Percentiles rank a stretch among this genome's conserved stretches.
phyloP scores from a whole-genome alignment of 2,888 invertebrate species.

The Anodontia alba region DNA sequence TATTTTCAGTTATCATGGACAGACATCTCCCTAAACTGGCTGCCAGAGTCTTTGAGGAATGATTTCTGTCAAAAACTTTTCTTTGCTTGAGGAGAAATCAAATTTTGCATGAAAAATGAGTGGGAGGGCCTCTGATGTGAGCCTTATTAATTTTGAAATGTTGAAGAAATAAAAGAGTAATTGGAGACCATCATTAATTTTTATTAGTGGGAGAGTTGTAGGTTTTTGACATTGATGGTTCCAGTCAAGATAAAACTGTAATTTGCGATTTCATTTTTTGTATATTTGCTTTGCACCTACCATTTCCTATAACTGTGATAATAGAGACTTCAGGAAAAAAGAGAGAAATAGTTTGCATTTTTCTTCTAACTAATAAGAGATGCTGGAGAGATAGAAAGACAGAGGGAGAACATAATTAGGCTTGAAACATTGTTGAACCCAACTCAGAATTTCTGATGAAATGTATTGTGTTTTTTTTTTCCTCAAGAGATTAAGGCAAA shows the following conservation, averaged over 20 bases:
- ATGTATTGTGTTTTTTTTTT: too few species aligned
- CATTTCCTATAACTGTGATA: background rate
- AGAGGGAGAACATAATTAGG: conserved; percentile 5
- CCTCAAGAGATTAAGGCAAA: too few species aligned
- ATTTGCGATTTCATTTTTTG: background rate
- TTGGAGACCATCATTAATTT: conserved; percentile 9
- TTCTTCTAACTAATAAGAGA: conserved; percentile 5
- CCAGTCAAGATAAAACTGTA: background rate
- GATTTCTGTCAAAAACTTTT: conserved; percentile 47
- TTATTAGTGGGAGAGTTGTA: background rate
- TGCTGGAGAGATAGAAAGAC: conserved; percentile 10
- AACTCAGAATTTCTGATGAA: too few species aligned
- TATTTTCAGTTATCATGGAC: conserved; percentile 24
- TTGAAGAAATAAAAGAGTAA: background rate
- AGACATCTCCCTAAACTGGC: conserved; percentile 49
- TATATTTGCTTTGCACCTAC: background rate
- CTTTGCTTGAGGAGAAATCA: conserved; percentile 18
- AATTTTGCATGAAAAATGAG: conserved; percentile 19
- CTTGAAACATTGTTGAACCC: background rate
- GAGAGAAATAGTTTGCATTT: background rate
- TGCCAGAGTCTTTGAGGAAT: conserved; percentile 47
- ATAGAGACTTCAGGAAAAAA: background rate
- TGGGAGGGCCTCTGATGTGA: background rate
- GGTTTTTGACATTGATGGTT: conserved; percentile 8
- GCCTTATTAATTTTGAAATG: conserved; percentile 14